Percentiles rank a stretch among this genome's conserved stretches.
Conservation (phyloP, 2,113 vertebrate genomes). For the Mustela lutreola region DNA sequence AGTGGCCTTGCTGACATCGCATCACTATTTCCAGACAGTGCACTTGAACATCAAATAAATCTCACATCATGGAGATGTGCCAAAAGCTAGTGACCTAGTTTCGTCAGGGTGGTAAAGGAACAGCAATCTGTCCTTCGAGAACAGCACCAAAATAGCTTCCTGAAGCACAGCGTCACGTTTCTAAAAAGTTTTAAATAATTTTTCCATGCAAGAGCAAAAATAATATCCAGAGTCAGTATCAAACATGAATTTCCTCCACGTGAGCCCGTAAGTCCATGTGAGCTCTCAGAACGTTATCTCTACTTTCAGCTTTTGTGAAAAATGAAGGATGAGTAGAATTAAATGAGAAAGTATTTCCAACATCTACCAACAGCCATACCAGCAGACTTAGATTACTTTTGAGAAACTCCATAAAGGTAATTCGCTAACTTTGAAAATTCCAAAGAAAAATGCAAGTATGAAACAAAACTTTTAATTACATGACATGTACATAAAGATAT, state of each 20-base stretch:
- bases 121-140: constrained; percentile 80
- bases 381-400: background rate
- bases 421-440: background rate
- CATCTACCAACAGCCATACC: background rate
- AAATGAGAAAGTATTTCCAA: constrained; percentile 2
- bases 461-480: background rate
- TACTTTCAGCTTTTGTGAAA: constrained; percentile 31
- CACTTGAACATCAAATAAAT: constrained; percentile 84
- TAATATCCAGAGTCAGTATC: background rate
- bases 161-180: constrained; percentile 9
- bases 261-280: background rate
- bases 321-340: background rate
- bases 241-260: constrained; percentile 5
- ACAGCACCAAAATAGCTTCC: constrained; percentile 72
- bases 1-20: constrained; percentile 68
- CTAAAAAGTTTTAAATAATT: constrained; percentile 47
- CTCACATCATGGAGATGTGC: constrained; percentile 78
- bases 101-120: constrained; percentile 77
- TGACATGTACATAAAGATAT: background rate
- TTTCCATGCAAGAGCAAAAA: constrained; percentile 44
- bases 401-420: constrained; percentile 27
- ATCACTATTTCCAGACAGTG: constrained; percentile 83
- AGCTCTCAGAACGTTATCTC: background rate
- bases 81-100: constrained; percentile 84
- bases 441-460: background rate